Percentiles rank a stretch among this genome's conserved stretches.
Evolutionary conservation across 2,113 vertebrate genomes (phyloP).

Genomic region (Burhinus oedicnemus): DNA sequence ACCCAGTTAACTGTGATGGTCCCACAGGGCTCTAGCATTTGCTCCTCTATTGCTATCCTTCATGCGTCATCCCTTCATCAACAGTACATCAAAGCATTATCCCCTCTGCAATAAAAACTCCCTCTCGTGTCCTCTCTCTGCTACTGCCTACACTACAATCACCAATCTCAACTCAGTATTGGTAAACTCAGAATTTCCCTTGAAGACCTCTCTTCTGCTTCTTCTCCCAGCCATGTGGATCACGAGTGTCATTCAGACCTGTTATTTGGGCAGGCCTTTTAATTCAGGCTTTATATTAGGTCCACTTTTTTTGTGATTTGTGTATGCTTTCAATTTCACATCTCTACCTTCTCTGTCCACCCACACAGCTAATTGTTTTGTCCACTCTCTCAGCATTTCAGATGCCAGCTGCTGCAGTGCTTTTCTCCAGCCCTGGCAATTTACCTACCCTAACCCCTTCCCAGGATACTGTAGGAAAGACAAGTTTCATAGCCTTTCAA

Average conservation of each 20-base stretch:
- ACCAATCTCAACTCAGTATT: background rate
- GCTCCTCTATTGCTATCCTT: background rate
- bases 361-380: background rate
- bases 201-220: background rate
- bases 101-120: background rate
- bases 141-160: background rate
- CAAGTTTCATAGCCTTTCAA: background rate
- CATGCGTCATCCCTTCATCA: background rate
- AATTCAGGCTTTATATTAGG: background rate
- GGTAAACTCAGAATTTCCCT: background rate
- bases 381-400: background rate
- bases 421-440: background rate
- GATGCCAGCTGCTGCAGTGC: background rate
- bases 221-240: background rate
- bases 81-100: background rate
- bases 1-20: background rate
- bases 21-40: background rate
- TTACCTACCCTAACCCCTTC: background rate
- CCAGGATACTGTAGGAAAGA: background rate
- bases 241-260: background rate
- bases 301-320: background rate
- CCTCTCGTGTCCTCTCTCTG: background rate
- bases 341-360: background rate
- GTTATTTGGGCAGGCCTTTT: background rate
- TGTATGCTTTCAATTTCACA: background rate